Evolutionary conservation across 2,113 vertebrate genomes (phyloP).

Genomic region (Neolamprologus longior): DNA sequence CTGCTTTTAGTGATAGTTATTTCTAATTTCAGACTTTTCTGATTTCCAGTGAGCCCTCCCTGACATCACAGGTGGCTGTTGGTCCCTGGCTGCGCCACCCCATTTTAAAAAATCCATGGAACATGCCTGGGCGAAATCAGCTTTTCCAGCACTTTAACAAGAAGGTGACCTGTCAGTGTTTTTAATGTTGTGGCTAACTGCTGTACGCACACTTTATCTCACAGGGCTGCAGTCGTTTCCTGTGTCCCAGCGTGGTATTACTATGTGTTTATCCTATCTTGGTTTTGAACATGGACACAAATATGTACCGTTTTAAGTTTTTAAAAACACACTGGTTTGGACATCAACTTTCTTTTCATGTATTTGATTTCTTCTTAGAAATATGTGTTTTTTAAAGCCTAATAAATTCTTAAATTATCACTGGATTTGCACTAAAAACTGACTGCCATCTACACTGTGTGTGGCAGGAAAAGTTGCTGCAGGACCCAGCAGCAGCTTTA

Average conservation of each 20-base stretch:
- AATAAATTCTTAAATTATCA: neutral
- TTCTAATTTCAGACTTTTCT: neutral
- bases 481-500: neutral
- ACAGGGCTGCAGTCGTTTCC: neutral
- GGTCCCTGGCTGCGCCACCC: neutral
- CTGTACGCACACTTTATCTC: neutral
- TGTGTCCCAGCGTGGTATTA: neutral
- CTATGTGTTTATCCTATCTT: neutral
- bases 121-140: neutral
- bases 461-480: neutral
- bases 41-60: neutral
- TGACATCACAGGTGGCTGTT: neutral
- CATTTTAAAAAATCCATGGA: neutral
- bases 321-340: neutral
- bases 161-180: neutral
- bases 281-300: neutral
- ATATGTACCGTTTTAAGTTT: neutral
- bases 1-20: neutral
- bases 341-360: neutral
- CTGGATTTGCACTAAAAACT: neutral
- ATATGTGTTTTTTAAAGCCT: neutral
- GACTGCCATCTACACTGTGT: neutral
- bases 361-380: neutral
- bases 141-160: neutral
- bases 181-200: neutral